Evolutionary conservation across 1,140 invertebrate genomes (phyloP).

Genomic region (Paraescarpia echinospica): DNA sequence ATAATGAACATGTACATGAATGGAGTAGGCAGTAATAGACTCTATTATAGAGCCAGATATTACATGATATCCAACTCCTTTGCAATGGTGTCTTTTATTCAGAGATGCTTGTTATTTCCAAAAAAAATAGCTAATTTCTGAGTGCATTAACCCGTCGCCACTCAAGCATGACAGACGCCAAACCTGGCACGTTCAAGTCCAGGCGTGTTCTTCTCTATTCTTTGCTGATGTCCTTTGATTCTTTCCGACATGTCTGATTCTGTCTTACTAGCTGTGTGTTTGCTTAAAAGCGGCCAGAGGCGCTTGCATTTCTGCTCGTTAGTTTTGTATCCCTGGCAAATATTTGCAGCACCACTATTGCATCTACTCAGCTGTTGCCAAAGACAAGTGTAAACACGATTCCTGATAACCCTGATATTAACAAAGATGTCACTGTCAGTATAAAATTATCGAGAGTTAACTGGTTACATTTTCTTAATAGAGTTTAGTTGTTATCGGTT

Average conservation of each 20-base stretch:
- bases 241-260: not conserved
- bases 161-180: not conserved
- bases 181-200: conserved; percentile 3
- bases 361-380: not conserved
- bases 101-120: not conserved
- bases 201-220: not conserved
- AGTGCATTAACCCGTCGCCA: not conserved
- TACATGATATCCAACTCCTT: not conserved
- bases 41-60: not conserved
- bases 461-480: not conserved
- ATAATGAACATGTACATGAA: not conserved
- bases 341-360: not conserved
- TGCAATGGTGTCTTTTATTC: not conserved
- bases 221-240: not conserved
- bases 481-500: not conserved
- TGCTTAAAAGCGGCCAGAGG: not conserved
- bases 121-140: not conserved
- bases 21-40: not conserved
- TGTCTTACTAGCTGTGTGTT: not conserved
- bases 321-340: not conserved
- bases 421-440: not conserved
- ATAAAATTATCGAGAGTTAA: not conserved
- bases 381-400: not conserved
- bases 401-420: not conserved
- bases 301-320: not conserved